Conservation (phyloP, 2,888 invertebrate species). For the Mallateleia sp. region DNA sequence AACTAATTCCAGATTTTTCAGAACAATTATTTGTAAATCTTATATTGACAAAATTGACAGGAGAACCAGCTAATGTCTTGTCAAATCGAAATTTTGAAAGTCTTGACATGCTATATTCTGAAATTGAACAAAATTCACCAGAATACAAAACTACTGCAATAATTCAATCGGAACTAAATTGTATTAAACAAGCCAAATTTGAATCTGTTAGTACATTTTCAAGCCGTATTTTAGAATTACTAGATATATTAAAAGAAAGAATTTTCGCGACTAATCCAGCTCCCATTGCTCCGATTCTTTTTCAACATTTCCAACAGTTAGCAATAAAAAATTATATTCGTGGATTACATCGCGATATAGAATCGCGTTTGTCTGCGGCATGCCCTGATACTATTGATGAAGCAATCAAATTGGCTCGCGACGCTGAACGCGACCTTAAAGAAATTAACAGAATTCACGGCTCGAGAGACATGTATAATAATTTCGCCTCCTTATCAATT, state of each 20-base stretch:
- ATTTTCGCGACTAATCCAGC: neutral
- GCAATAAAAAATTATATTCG: neutral
- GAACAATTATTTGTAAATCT: too few relatives aligned
- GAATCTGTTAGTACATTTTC: slow-evolving; percentile 1
- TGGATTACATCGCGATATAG: slow-evolving; percentile 40
- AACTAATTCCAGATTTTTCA: too few relatives aligned
- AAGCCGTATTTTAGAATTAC: neutral
- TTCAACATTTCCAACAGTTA: too few relatives aligned
- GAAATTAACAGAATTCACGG: slow-evolving; percentile 6
- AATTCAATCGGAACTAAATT: slow-evolving; percentile 7
- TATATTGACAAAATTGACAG: too few relatives aligned
- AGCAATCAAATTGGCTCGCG: neutral
- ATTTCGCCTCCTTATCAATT: too few relatives aligned
- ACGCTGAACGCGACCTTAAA: neutral
- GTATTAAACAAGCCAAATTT: neutral
- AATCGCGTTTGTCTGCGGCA: neutral
- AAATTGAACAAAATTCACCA: too few relatives aligned
- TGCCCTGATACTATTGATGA: neutral
- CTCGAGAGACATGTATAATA: too few relatives aligned
- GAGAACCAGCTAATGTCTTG: too few relatives aligned
- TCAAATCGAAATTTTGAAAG: too few relatives aligned
- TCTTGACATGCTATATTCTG: too few relatives aligned
- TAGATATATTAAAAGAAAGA: neutral
- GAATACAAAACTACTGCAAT: neutral
- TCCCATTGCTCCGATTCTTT: neutral